Conservation (phyloP, 2,888 invertebrate genomes). For the Hydriomena furcata region DNA sequence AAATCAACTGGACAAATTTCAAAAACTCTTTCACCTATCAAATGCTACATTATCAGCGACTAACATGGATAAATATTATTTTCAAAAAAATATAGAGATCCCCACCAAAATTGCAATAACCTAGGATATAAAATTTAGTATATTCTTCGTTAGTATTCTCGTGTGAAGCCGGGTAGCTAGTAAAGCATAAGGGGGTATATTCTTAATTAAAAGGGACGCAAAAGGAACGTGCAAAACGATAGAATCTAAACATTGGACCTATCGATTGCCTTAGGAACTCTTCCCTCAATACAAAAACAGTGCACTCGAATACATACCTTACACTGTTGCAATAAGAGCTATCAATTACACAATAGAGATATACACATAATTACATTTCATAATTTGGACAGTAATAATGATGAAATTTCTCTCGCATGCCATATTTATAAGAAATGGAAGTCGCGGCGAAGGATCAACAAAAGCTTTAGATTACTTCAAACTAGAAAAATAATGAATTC, state of each 20-base stretch:
- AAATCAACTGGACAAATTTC: too few relatives aligned
- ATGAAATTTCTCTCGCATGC: conserved; percentile 1
- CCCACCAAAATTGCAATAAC: too few relatives aligned
- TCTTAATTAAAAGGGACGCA: conserved; percentile 12
- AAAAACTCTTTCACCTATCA: too few relatives aligned
- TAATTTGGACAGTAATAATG: conserved; percentile 16
- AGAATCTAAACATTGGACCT: conserved; percentile 28
- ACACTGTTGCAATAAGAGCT: conserved; percentile 26
- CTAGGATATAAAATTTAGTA: too few relatives aligned
- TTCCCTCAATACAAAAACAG: conserved; percentile 36
- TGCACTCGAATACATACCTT: conserved; percentile 31
- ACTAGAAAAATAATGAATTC: too few relatives aligned
- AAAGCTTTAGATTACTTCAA: too few relatives aligned
- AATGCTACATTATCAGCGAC: too few relatives aligned
- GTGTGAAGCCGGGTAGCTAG: too few relatives aligned
- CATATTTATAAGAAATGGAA: not conserved
- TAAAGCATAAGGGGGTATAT: not conserved
- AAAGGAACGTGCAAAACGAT: conserved; percentile 12
- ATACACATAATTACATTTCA: conserved; percentile 9
- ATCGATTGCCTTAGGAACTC: conserved; percentile 34
- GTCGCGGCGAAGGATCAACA: not conserved
- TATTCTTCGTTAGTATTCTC: too few relatives aligned
- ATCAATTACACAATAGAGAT: conserved; percentile 25
- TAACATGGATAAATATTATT: too few relatives aligned
- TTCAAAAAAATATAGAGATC: too few relatives aligned